Base-by-base conservation (phyloP, 2,888 invertebrate genomes). In the Apocheima hispidaria region DNA sequence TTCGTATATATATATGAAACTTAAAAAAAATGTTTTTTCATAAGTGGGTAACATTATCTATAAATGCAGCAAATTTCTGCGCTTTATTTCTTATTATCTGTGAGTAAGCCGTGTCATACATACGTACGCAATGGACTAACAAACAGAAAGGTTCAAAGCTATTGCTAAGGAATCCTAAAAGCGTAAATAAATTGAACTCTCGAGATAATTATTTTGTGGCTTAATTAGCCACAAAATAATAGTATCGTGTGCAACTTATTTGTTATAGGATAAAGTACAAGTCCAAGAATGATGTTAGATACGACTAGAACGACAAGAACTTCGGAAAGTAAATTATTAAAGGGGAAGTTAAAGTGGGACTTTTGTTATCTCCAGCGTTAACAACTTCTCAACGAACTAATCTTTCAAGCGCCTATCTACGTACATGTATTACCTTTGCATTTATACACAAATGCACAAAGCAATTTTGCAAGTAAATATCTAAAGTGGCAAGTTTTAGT, bases 291-390 rank as follows among this genome's bases (percentile, higher is more conserved):
- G 78, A 80, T 81, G 81, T 79, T 79, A 81, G 78, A 79, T 81
- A 79, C 74, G 75, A 79, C 79, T 82, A 78, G 79, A 82, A 79
- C 74, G 82, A 78, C 79, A 77, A 77, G 81, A 86, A 88, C 80
- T 88, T 87, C 72, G 68, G 74, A 77, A 83, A 84, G 88, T 87
- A 88, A 88, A 88, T 88, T 87, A 84, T 79, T 75, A 70, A 70
- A 40, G 46, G 79, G 74, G 75, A 81, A 72, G 72, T 71, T 73
- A 77, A 76, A 81, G 64, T 63, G 58, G 55, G 62, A 51, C 58
- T 62, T 49, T 57, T 64, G 64, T 65, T 66, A 68, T 68, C 68
- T 61, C 30, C 28, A 18, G 53, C 54, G 54, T 60, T 54, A 60
- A 46, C 57, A 66, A 64, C 68, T 68, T 66, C 64, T 60, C 58